These are phyloP conservation scores for Stylophora pistillata DNA, from an alignment of 64 coral and sea anemone genomes.

Conservation along the genomic window DNA sequence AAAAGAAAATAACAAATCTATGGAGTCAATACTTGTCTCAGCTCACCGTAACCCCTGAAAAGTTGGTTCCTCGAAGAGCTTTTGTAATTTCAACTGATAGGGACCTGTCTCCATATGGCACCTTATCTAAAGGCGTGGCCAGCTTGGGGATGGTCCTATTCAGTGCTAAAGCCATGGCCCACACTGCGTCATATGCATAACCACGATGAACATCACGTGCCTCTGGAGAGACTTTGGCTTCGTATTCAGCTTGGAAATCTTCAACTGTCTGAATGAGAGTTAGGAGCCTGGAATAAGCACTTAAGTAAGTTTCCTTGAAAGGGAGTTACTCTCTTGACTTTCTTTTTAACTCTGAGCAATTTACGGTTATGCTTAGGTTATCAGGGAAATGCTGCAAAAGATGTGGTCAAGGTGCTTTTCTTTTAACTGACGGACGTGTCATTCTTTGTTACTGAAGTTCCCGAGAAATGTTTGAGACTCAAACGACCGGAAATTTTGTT, in stretches of 20 bases:
- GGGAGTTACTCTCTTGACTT: background rate
- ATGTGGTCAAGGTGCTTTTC: no score
- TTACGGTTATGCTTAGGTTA: no score
- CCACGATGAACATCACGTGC: constrained; percentile 62
- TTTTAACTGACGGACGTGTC: no score
- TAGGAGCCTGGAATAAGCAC: background rate
- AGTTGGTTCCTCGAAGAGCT: constrained; percentile 53
- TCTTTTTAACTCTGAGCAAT: no score
- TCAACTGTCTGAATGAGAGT: constrained; percentile 60
- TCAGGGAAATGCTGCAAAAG: no score
- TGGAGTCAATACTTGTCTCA: background rate
- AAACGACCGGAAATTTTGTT: background rate
- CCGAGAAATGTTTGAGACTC: no score
- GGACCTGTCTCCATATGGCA: constrained; percentile 65
- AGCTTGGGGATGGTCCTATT: constrained; percentile 62
- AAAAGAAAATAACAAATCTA: background rate
- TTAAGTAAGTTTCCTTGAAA: background rate
- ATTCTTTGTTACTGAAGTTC: no score
- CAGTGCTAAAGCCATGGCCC: constrained; percentile 81
- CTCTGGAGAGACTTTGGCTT: constrained; percentile 35
- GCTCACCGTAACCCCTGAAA: constrained; percentile 83
- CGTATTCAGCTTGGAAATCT: constrained; percentile 65
- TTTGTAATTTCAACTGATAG: constrained; percentile 35
- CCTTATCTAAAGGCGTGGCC: constrained; percentile 38
- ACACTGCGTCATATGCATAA: constrained; percentile 83